Evolutionary conservation across 2,888 invertebrate genomes (phyloP), one percentile per base, ranked within the genome.

Genomic region (Lasioglossum oenotherae): DNA sequence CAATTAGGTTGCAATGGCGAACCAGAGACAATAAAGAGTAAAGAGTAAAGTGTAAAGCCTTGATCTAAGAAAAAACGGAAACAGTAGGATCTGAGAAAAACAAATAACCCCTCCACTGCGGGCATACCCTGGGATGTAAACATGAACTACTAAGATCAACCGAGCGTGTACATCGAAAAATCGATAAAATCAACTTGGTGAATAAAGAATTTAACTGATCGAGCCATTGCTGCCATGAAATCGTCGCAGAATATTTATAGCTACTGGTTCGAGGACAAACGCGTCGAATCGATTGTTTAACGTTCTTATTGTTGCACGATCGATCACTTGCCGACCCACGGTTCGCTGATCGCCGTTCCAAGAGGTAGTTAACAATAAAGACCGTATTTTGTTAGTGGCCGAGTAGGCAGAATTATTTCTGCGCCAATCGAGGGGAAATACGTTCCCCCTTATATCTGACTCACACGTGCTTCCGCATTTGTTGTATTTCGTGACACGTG

Each of bases 401-500:
- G 35, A 67, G 67, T 23, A 8, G 35, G 10, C 10, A 38, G 67
- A 38, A 67, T 67, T 23, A 67, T 67, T 67, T 38, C 35, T 67
- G 35, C 35, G 35, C 23, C 31, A 38, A 67, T 67, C 10, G 67
- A 38, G 67, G 67, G 35, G 67, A 35, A 35, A 67, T 1, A 35
- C 3, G 23, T 35, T 67, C 67, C 67, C 64, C 64, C 35, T 23
- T 38, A 23, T 19, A 38, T 67, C 67, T 67, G 67, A 67, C 67
- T 67, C 67, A 67, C 67, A 35, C 67, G 67, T 67, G 67, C 67
- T 67, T 67, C 67, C 67, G 67, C 23, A 38, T 35, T 67, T 67
- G 35, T 67, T 19, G 35, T 35, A 38, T 35, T 23, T 19, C 35
- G 67, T 10, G 67, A 35, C 67, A 67, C 35, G 67, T 67, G 67